Evolutionary conservation across 2,113 vertebrate species (phyloP), one percentile per base, ranked within the genome.

Genomic region (Apaloderma vittatum): DNA sequence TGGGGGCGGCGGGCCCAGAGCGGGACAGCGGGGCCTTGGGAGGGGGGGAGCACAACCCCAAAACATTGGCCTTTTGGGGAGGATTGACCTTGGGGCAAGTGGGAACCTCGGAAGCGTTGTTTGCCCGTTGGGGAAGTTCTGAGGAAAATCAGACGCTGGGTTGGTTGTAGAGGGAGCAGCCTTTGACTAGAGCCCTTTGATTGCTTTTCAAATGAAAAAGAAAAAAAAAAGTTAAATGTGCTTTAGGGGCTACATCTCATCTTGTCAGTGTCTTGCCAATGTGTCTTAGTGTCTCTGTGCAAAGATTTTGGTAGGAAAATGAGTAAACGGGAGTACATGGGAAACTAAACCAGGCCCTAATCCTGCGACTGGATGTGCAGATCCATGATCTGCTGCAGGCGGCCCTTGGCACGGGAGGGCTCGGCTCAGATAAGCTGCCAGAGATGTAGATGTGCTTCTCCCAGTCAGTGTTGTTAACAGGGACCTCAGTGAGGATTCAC

Each of bases 401-500:
- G n/a, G 36, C 27, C 11, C 8, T 9, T 15, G 1, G 0, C 18
- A 0, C 20, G 1, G 34, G 17, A 1, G 18, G 0, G 45, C n/a
- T 0, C 0, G 0, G 14, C 1, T 16, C 2, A 2, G 46, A 27
- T 19, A 4, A 9, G 6, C 32, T 5, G 1, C 5, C 8, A 3
- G 22, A 15, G 22, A 7, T 5, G 1, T 3, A 8, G 6, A 0
- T 6, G 30, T 15, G 1, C 45, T 26, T 52, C 8, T 37, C 19
- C 70, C 4, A 3, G 40, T 8, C 22, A 0, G 0, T 4, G n/a
- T 40, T 0, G 0, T 30, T 30, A 2, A 4, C 10, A 3, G 43
- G 34, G 26, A 15, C 37, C 32, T 26, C 29, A 0, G 32, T 4
- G 32, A 7, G 26, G 27, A 15, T 37, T 32, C 5, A 0, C 37